Conservation (phyloP, 2,888 invertebrate species). For the Bhutanitis thaidina region DNA sequence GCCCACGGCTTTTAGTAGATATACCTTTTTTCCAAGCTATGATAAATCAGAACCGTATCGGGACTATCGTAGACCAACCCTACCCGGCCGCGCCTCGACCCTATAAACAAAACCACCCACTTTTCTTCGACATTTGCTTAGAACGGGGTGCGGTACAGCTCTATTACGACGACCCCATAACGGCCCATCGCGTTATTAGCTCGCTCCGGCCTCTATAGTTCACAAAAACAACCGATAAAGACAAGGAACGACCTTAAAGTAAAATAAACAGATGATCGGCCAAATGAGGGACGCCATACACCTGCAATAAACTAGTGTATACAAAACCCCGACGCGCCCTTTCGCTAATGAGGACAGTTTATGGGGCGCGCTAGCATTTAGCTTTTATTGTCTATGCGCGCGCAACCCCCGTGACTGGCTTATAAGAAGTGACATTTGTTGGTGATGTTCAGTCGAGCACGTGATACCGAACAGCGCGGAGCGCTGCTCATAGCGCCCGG, state of each 20-base stretch:
- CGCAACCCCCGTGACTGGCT: conserved; percentile 58
- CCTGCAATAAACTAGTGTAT: conserved; percentile 68
- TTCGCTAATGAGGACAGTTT: conserved; percentile 74
- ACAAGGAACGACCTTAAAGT: conserved; percentile 65
- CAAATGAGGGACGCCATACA: conserved; percentile 55
- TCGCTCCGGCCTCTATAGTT: conserved; percentile 41
- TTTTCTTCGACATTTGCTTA: conserved; percentile 61
- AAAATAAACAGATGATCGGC: conserved; percentile 71
- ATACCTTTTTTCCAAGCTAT: conserved; percentile 46
- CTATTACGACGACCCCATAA: conserved; percentile 53
- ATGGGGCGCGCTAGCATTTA: conserved; percentile 68
- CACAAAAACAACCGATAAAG: conserved; percentile 65
- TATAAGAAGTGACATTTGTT: conserved; percentile 57
- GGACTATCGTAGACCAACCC: conserved; percentile 35
- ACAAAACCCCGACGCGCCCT: conserved; percentile 66
- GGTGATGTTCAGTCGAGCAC: conserved; percentile 50
- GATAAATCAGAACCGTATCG: conserved; percentile 58
- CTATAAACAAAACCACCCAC: conserved; percentile 53
- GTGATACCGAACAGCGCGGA: conserved; percentile 43
- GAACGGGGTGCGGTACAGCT: conserved; percentile 61
- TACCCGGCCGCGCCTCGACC: conserved; percentile 53
- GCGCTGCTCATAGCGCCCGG: conserved; percentile 25
- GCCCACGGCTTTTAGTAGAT: conserved; percentile 47
- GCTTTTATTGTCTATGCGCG: conserved; percentile 71
- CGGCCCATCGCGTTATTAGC: conserved; percentile 53